Percentiles rank a stretch among this genome's conserved stretches.
Conservation (phyloP, 2,888 invertebrate genomes). For the Scrobipalpa atriplicella region DNA sequence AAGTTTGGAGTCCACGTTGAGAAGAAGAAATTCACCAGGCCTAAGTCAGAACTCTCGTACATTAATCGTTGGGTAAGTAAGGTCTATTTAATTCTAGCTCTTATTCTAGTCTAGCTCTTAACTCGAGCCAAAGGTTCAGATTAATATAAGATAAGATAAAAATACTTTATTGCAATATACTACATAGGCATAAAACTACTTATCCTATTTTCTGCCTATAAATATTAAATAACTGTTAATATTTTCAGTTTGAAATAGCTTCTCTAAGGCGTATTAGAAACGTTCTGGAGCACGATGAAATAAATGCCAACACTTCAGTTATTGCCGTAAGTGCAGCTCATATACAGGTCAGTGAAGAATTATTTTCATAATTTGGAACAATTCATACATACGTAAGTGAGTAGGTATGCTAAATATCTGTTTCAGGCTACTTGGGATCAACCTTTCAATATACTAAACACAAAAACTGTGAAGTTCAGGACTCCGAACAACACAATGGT, state of each 20-base stretch:
- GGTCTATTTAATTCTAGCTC: not conserved
- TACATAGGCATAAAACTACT: too few relatives aligned
- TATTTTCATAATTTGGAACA: not conserved
- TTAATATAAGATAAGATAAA: too few relatives aligned
- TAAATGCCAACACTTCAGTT: constrained; percentile 51
- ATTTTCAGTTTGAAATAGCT: constrained; percentile 47
- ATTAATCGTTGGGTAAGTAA: constrained; percentile 59
- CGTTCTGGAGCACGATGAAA: constrained; percentile 48
- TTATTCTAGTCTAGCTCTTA: too few relatives aligned
- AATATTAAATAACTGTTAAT: not conserved
- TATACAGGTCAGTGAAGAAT: constrained; percentile 48
- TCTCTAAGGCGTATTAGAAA: constrained; percentile 50
- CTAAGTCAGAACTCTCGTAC: constrained; percentile 44
- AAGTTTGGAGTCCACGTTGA: constrained; percentile 52
- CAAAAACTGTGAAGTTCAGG: constrained; percentile 44
- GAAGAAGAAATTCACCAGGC: constrained; percentile 52
- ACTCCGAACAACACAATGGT: constrained; percentile 37
- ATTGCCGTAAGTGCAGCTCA: constrained; percentile 52
- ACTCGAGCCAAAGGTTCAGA: too few relatives aligned
- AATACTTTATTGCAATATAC: too few relatives aligned
- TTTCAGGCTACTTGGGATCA: constrained; percentile 52
- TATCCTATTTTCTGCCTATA: not conserved
- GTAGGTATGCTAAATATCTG: too few relatives aligned
- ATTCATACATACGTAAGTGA: too few relatives aligned
- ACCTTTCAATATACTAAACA: constrained; percentile 47